Base-by-base conservation (phyloP, 1,140 invertebrate species). In the Drosophila bocki region DNA sequence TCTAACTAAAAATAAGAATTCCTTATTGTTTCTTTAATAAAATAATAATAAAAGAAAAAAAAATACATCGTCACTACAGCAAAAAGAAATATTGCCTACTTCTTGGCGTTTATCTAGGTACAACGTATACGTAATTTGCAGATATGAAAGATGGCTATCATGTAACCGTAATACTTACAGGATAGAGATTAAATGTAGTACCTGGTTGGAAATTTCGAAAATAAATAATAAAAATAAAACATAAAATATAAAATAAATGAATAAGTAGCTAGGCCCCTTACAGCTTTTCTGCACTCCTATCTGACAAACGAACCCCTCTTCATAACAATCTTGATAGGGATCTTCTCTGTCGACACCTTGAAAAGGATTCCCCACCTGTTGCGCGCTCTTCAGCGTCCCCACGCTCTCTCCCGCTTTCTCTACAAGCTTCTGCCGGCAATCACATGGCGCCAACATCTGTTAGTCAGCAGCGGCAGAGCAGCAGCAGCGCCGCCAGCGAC, bases 391-490 rank as follows among this genome's bases (percentile, higher is more conserved):
- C 22, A 26, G 13, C 12, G 17, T 12, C 17, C 45, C 39, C 29
- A 19, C 22, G 6, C 45, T 62, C 12, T 11, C 37, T 33, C 15
- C 17, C 44, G 42, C 41, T 58, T 33, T 77, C 74, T 68, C 39
- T 17, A 11, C 15, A 9, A 32, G 22, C 48, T 76, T 70, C 19
- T 47, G 56, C 64, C 45, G 50, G 39, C 47, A 61, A 42, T 65
- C 57, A 65, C 75, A 59, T 61, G 63, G 62, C 56, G 75, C 56
- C 74, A 77, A 56, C 75, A 77, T 57, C 65, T 61, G 69, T 77
- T 63, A 61, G 58, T 41, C 75, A 59, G 82, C 78, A 58, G 57
- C 19, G 32, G 41, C 26, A 87, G 83, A 75, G 42, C 35, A 69
- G 82, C 81, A 54, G 35, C 54, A 22, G 68, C 22, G 26, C 19